Conservation (phyloP, 1,140 invertebrate species). For the Hesperophylax magnus region DNA sequence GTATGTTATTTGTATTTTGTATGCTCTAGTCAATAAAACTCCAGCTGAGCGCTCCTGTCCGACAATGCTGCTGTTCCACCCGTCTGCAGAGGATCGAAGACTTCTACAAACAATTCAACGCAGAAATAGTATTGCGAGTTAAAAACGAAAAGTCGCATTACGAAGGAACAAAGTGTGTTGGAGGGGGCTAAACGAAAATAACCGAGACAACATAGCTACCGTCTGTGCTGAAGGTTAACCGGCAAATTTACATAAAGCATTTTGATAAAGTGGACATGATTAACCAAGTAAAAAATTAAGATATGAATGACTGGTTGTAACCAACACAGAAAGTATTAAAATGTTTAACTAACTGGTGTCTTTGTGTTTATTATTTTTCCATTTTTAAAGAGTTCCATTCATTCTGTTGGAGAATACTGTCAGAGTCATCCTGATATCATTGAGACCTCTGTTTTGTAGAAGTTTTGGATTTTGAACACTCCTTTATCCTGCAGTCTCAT, state of each 20-base stretch:
- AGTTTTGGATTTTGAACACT: too few relatives aligned
- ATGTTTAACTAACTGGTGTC: too few relatives aligned
- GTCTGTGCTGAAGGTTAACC: not conserved
- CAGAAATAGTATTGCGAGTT: not conserved
- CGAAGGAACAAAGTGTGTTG: not conserved
- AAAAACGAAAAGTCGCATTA: slow-evolving; percentile 11
- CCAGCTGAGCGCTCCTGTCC: not conserved
- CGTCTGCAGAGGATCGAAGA: not conserved
- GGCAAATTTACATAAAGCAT: not conserved
- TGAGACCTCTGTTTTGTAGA: too few relatives aligned
- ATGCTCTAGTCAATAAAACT: not conserved
- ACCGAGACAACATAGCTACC: not conserved
- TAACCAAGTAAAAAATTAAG: too few relatives aligned
- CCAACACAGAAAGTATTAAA: too few relatives aligned
- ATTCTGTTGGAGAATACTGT: too few relatives aligned
- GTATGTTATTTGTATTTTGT: not conserved
- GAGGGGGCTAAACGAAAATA: not conserved
- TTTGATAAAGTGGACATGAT: not conserved
- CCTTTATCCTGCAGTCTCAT: too few relatives aligned
- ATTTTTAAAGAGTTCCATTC: too few relatives aligned
- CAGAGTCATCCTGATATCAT: too few relatives aligned
- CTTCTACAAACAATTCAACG: not conserved
- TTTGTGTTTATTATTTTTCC: too few relatives aligned
- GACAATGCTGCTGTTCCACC: slow-evolving; percentile 2
- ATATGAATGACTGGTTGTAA: too few relatives aligned